Base-by-base conservation (phyloP, 1,140 invertebrate genomes). In the Thaumatotibia leucotreta region DNA sequence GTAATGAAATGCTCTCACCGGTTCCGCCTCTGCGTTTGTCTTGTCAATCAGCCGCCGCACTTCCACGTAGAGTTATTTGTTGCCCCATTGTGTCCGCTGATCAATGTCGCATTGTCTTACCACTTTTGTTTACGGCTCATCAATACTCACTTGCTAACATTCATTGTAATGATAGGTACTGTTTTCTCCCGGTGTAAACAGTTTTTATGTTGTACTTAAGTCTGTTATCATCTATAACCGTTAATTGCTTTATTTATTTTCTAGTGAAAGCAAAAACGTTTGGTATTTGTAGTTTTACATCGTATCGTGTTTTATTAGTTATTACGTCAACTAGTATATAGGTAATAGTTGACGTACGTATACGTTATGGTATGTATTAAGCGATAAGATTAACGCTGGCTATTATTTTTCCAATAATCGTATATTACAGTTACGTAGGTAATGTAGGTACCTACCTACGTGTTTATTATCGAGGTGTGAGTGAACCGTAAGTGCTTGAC, bases 11-110 rank as follows among this genome's bases (percentile, higher is more conserved):
- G 74, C 78, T 79, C 75, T 80, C 80, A 70, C 69, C 72, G 75
- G 78, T 79, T 77, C 77, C 74, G 75, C 72, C 76, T 79, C 62
- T 61, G 61, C 80, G 81, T 85, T 89, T 87, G 83, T 89, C 74
- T 84, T 88, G 85, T 89, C 83, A 87, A 82, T 88, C 84, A 84
- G 67, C 65, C 73, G 76, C 74, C 76, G 72, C 76, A 78, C 80
- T 85, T 80, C 79, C 78, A 76, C 73, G 64, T 73, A 72, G 73
- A 85, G 78, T 84, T 86, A 88, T 86, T 87, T 85, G 87, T 88
- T 86, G 73, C 75, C 73, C 80, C 76, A 90, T 90, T 90, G 86
- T 90, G 66, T 75, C 69, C 75, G 64, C 69, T 76, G 79, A 82
- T 85, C 82, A 82, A 76, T 79, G 83, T 79, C 73, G 73, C 75